phyloP scores from a whole-genome alignment of 1,140 invertebrate genomes.

The Drosophila baimaii region DNA sequence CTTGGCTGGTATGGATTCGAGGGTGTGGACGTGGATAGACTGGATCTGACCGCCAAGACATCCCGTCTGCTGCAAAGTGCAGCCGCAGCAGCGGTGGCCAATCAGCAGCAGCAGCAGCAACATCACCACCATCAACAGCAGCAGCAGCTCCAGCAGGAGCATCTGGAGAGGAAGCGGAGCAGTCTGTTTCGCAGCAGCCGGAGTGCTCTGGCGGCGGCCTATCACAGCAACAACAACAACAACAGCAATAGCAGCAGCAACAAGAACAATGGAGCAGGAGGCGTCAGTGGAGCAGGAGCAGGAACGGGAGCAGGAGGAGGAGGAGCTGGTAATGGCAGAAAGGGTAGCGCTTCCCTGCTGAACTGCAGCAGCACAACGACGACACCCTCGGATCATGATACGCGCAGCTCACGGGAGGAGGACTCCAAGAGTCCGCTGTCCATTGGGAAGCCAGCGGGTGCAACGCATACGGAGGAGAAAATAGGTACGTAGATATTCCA shows the following conservation, averaged over 20 bases:
- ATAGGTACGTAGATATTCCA: slow-evolving; percentile 77
- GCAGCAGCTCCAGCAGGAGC: slow-evolving; percentile 43
- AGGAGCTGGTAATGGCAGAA: slow-evolving; percentile 24
- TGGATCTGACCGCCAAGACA: slow-evolving; percentile 82
- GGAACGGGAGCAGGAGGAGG: not conserved
- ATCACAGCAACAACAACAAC: slow-evolving; percentile 54
- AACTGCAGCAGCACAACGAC: slow-evolving; percentile 64
- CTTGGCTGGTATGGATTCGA: slow-evolving; percentile 95
- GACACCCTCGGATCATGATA: slow-evolving; percentile 81
- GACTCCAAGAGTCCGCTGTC: slow-evolving; percentile 83
- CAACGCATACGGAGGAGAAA: slow-evolving; percentile 73
- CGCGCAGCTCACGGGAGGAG: slow-evolving; percentile 79
- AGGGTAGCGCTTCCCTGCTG: slow-evolving; percentile 15
- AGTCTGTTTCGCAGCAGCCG: slow-evolving; percentile 65
- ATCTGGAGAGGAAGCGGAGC: slow-evolving; percentile 51
- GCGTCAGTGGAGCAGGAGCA: not conserved
- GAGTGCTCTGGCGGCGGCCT: slow-evolving; percentile 44
- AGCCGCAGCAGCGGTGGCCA: slow-evolving; percentile 69
- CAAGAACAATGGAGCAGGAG: slow-evolving; percentile 46
- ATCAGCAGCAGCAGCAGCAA: slow-evolving; percentile 67
- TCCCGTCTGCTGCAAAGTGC: slow-evolving; percentile 76
- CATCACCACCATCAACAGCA: slow-evolving; percentile 58
- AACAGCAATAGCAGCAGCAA: slow-evolving; percentile 51
- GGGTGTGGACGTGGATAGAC: slow-evolving; percentile 86
- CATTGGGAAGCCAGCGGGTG: slow-evolving; percentile 61